Percentiles rank a stretch among this genome's conserved stretches.
phyloP scores from a whole-genome alignment of 2,113 vertebrate species.

The Pelecanus crispus region DNA sequence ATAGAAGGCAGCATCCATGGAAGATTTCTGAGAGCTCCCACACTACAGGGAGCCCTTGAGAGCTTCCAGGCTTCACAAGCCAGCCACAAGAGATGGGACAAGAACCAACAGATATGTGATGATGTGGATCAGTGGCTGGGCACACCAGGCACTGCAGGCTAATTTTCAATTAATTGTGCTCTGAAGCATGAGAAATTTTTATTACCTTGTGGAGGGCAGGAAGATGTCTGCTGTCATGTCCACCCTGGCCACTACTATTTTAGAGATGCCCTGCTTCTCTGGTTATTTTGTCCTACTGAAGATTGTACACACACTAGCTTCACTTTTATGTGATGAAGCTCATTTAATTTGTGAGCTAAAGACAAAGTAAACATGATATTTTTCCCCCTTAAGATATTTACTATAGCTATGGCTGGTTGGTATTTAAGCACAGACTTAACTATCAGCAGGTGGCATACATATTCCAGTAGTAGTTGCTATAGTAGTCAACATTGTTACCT shows the following conservation, averaged over 20 bases:
- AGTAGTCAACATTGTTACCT: slow-evolving; percentile 55
- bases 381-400: background rate
- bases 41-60: no score
- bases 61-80: background rate
- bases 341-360: background rate
- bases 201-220: background rate
- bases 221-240: background rate
- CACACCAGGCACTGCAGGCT: background rate
- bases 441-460: background rate
- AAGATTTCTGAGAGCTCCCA: background rate
- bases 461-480: background rate
- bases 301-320: background rate
- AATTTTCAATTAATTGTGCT: background rate
- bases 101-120: background rate
- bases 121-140: background rate
- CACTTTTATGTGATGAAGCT: background rate
- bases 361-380: background rate
- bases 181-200: background rate
- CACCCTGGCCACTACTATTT: background rate
- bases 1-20: background rate
- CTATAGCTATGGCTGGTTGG: background rate
- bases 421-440: background rate
- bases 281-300: background rate
- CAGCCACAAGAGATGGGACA: background rate
- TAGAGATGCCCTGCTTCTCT: background rate